phyloP scores from a whole-genome alignment of 1,140 invertebrate species.

The Diorhabda sublineata region DNA sequence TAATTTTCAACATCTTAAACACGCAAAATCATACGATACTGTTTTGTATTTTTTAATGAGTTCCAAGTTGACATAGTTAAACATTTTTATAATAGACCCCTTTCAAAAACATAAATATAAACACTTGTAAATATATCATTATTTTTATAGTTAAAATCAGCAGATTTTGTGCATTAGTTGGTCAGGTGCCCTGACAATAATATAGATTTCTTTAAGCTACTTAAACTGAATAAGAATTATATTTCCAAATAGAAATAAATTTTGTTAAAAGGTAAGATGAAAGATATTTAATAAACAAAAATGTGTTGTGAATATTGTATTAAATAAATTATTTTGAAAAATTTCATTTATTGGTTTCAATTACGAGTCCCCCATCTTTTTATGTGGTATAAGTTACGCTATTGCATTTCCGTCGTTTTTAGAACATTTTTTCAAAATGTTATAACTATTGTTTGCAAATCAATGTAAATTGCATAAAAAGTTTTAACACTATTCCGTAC shows the following conservation, averaged over 20 bases:
- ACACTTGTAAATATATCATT: slow-evolving; percentile 12
- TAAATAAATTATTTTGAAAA: slow-evolving; percentile 25
- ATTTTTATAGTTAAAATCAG: slow-evolving; percentile 6
- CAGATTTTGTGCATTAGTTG: slow-evolving; percentile 5
- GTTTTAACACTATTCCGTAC: not conserved
- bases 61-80: too few species aligned
- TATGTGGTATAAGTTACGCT: not conserved
- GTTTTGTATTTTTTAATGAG: too few species aligned
- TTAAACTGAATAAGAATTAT: slow-evolving; percentile 23
- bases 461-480: not conserved
- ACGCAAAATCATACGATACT: too few species aligned
- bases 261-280: slow-evolving; percentile 24
- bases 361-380: not conserved
- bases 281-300: slow-evolving; percentile 15
- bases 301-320: slow-evolving; percentile 21
- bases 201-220: slow-evolving; percentile 22
- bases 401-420: not conserved
- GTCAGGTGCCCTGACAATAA: slow-evolving; percentile 33
- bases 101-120: not conserved
- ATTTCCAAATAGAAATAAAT: slow-evolving; percentile 18
- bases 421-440: not conserved
- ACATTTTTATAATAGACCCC: too few species aligned
- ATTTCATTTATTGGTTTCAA: not conserved
- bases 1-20: too few species aligned
- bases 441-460: not conserved